A percentile compares a stretch with the other conserved stretches of the same genome.
Evolutionary conservation across 2,113 vertebrate species (phyloP).

Genomic region (Chionis minor): DNA sequence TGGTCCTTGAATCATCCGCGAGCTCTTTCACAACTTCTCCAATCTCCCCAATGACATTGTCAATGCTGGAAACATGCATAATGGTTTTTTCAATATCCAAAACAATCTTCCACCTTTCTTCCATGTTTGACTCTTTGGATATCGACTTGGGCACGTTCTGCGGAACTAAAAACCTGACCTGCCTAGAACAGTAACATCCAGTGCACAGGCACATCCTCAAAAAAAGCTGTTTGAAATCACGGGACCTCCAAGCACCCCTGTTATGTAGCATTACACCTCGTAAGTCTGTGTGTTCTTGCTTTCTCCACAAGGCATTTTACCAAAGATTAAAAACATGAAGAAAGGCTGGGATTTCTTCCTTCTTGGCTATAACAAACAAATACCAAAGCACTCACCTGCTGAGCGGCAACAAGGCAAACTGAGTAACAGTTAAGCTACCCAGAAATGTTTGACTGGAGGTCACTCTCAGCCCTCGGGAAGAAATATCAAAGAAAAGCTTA

Average conservation of each 20-base stretch:
- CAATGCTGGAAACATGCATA: not conserved
- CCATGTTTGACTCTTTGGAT: not conserved
- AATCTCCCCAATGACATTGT: not conserved
- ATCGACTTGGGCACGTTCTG: not conserved
- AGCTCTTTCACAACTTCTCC: not conserved
- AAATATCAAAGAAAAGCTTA: not conserved
- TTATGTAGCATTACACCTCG: not conserved
- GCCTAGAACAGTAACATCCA: not conserved
- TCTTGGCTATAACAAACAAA: not conserved
- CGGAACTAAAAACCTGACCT: not conserved
- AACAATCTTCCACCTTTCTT: not conserved
- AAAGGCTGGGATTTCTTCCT: not conserved
- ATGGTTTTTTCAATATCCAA: not conserved
- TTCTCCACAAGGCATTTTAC: not conserved
- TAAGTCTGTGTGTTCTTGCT: not conserved
- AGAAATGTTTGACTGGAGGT: not conserved
- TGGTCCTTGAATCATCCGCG: rapidly evolving
- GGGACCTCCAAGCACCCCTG: not conserved
- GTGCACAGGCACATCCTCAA: not conserved
- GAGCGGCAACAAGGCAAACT: not conserved
- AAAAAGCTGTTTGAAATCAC: not conserved
- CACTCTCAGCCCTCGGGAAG: not conserved
- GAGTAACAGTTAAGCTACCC: not conserved
- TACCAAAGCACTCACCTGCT: not conserved
- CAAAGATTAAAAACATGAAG: not conserved